These are phyloP conservation scores for Heliconius melpomene DNA, from an alignment of 1,140 invertebrate species.

Conservation along the genomic window DNA sequence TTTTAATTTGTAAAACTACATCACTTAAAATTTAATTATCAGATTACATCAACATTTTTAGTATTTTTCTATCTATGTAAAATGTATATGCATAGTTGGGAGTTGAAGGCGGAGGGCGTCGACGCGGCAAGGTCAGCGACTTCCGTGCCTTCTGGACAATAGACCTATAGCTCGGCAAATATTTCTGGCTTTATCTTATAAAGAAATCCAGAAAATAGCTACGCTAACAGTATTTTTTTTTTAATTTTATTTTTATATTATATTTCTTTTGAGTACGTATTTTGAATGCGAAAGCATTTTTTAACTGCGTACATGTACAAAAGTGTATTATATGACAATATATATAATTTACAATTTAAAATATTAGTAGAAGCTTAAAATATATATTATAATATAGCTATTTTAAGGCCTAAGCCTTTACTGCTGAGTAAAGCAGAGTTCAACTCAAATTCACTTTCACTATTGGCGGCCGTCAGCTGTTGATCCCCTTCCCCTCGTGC, in stretches of 20 bases:
- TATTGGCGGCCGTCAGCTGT: constrained; percentile 73
- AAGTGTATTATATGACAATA: not conserved
- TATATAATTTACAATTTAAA: not conserved
- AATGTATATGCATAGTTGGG: constrained; percentile 14
- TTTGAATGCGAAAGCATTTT: not conserved
- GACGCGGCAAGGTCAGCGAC: constrained; percentile 72
- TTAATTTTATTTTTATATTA: no score
- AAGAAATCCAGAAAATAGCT: not conserved
- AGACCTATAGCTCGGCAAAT: constrained; percentile 5
- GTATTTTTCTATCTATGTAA: not conserved
- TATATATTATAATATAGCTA: not conserved
- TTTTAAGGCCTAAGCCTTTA: constrained; percentile 7
- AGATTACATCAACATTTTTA: not conserved
- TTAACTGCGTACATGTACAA: not conserved
- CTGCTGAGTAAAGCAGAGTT: constrained; percentile 32
- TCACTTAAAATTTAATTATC: not conserved
- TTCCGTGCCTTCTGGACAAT: constrained; percentile 44
- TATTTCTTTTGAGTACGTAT: no score
- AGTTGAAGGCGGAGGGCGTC: constrained; percentile 47
- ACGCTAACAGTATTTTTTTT: not conserved
- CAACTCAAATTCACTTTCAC: constrained; percentile 69
- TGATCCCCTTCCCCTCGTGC: constrained; percentile 38
- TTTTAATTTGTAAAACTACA: not conserved
- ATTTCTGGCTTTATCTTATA: constrained; percentile 5
- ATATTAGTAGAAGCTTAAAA: not conserved